phyloP scores from a whole-genome alignment of 1,140 invertebrate genomes.

The Pseudomyrmex gracilis region DNA sequence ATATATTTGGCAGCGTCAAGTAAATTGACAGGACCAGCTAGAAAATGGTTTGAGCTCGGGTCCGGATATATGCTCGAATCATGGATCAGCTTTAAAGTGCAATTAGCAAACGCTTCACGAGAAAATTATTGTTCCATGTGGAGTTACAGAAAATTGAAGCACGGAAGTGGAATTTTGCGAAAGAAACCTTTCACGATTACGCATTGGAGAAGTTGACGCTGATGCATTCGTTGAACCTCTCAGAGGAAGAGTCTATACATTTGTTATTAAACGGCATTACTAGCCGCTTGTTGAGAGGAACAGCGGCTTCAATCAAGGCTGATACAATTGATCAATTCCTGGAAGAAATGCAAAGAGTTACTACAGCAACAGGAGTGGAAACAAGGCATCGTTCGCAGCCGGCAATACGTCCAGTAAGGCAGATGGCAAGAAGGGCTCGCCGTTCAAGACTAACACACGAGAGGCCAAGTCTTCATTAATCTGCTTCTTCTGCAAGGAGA shows the following conservation, averaged over 20 bases:
- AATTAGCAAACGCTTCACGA: neutral
- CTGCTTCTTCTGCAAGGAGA: too few species aligned
- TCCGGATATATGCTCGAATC: neutral
- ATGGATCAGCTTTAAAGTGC: neutral
- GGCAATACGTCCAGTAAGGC: neutral
- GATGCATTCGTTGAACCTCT: neutral
- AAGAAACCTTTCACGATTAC: neutral
- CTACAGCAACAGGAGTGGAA: neutral
- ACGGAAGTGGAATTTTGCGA: neutral
- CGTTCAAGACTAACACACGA: too few species aligned
- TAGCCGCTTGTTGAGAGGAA: neutral
- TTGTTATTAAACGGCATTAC: neutral
- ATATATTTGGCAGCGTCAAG: neutral
- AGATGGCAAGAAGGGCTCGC: too few species aligned
- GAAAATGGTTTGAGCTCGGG: neutral
- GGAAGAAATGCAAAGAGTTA: neutral
- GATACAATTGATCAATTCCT: neutral
- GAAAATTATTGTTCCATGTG: neutral
- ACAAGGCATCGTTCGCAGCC: too few species aligned
- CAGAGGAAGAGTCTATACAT: neutral
- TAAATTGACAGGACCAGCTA: neutral
- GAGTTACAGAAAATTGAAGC: neutral
- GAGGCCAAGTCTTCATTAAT: too few species aligned
- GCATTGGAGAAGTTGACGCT: neutral
- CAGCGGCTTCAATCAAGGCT: neutral